Base-by-base conservation (phyloP, 2,888 invertebrate genomes). In the Diloba caeruleocephala region DNA sequence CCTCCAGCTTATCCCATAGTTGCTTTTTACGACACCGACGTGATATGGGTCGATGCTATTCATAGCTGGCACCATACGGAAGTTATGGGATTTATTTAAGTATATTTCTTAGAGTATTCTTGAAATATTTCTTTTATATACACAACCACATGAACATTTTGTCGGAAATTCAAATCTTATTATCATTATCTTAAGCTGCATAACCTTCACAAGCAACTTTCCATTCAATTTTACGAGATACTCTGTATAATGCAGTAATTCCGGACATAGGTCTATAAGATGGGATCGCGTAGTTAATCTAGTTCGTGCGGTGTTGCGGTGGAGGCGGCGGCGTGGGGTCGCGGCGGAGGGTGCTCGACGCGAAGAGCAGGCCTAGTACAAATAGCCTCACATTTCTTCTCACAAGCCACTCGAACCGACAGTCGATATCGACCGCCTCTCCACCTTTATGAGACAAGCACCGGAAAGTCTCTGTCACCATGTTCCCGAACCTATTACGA, bases 351-450 rank as follows among this genome's bases (percentile, higher is more conserved):
- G 88, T 75, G 71, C 85, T 87, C 74, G 74, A 85, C 68, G 65
- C 70, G 66, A 7, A 71, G 65, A 62, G 69, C 74, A 70, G 76
- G 80, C 81, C 81, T 74, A 82, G 77, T 79, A 81, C 83, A 85
- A 90, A 90, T 89, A 89, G 87, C 87, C 78, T 76, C 85, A 81
- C 88, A 88, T 88, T 88, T 89, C 88, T 89, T 85, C 79, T 71
- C 77, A 78, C 82, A 81, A 77, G 77, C 83, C 84, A 81, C 88
- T 89, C 71, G 72, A 85, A 74, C 75, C 84, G 84, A 87, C 85
- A 84, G 82, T 76, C 84, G 78, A 87, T 88, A 88, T 86, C 84
- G 82, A 81, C 78, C 81, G 75, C 54, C 63, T 68, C 79, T 79
- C 74, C 71, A 84, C 84, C 81, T 85, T 84, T 84, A 84, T 81